Evolutionary conservation across 2,888 invertebrate genomes (phyloP), one percentile per base, ranked within the genome.

Genomic region (Zelleria hepariella): DNA sequence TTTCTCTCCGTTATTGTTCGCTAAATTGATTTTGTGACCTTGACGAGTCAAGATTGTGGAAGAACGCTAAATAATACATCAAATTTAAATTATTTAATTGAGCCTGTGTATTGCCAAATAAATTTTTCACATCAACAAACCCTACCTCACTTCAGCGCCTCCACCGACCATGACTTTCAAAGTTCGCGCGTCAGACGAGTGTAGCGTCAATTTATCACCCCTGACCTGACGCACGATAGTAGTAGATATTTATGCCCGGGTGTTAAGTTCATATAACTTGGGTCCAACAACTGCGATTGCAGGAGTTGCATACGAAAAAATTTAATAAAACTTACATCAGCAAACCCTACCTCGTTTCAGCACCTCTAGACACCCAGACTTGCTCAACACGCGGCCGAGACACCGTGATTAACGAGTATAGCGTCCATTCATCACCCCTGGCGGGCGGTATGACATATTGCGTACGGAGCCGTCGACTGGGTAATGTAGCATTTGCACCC

Each of bases 321-420:
- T n/a, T n/a, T n/a, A n/a, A n/a, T n/a, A n/a, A n/a, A n/a, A n/a
- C n/a, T n/a, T n/a, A n/a, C n/a, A n/a, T n/a, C n/a, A n/a, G n/a
- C n/a, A 51, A 51, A 51, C 23, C 20, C 51, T 51, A 51, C 23
- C 51, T 10, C 23, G n/a, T 8, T 23, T 51, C 51, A 51, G 51
- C 8, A 10, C 51, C 10, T 8, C 10, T 51, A 5, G 10, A 51
- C 10, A 5, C 25, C 21, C n/a, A 25, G 15, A 5, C 53, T 4
- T 53, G 20, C 26, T 27, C 24, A 57, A 48, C n/a, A 55, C 26
- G 53, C 52, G 56, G 47, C 18, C 60, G 18, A 55, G 27, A 55
- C 55, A 20, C 27, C 59, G 61, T 64, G 66, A 66, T 62, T 63
- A 63, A 65, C 61, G 63, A 61, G 60, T 60, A 51, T 58, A n/a